These are phyloP conservation scores for Eubucco bourcierii DNA, from an alignment of 2,113 vertebrate species.

Conservation along the genomic window DNA sequence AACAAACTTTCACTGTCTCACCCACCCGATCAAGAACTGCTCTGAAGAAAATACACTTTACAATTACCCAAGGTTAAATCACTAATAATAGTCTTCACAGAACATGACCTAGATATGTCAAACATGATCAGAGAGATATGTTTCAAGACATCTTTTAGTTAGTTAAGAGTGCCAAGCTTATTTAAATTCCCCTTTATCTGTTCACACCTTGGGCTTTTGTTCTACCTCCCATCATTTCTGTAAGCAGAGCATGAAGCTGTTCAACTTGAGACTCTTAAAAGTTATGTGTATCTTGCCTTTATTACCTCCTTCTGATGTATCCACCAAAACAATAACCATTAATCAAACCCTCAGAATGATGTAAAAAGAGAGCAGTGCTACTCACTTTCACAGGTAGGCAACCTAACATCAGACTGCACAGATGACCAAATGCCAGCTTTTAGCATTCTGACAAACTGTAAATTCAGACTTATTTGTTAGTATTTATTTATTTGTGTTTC, in stretches of 20 bases:
- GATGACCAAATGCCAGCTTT: neutral
- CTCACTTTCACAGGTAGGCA: neutral
- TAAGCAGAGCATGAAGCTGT: neutral
- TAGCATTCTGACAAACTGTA: neutral
- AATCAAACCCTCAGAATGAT: neutral
- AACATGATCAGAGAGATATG: conserved; percentile 63
- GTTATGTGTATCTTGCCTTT: neutral
- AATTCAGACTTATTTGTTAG: neutral
- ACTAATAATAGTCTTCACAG: conserved; percentile 60
- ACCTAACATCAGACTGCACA: neutral
- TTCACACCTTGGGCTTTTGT: conserved; percentile 52
- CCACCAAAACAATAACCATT: neutral
- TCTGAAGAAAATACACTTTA: conserved; percentile 55
- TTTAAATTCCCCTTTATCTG: conserved; percentile 62
- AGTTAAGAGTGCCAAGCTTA: conserved; percentile 45
- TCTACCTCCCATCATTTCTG: conserved; percentile 28
- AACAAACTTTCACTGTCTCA: neutral
- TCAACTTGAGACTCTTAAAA: neutral
- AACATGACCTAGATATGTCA: conserved; percentile 72
- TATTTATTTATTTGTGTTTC: neutral
- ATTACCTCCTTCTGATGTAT: neutral
- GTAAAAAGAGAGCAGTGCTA: neutral
- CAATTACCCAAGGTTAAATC: conserved; percentile 71
- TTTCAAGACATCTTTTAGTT: conserved; percentile 65
- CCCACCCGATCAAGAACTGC: conserved; percentile 1